These are phyloP conservation scores for Tenrec ecaudatus DNA, from an alignment of 2,113 vertebrate genomes.

Conservation along the genomic window DNA sequence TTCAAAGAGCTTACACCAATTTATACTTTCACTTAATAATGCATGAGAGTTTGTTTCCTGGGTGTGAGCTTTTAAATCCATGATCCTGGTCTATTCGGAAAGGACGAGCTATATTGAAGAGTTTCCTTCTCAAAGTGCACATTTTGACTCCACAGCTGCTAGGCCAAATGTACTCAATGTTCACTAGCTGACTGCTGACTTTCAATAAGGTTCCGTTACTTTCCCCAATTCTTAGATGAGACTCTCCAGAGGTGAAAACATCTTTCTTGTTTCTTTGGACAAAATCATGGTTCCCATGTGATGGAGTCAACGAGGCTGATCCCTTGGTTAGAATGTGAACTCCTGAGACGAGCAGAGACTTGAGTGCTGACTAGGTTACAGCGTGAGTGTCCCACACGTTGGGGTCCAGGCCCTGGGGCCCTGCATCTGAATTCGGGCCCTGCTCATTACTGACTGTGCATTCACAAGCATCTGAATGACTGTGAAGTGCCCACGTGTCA, in stretches of 20 bases:
- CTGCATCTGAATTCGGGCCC: constrained; percentile 21
- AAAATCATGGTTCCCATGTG: background rate
- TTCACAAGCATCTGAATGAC: background rate
- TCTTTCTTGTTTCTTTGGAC: background rate
- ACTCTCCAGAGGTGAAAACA: background rate
- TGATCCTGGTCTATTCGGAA: background rate
- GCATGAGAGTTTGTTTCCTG: background rate
- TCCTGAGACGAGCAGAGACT: background rate
- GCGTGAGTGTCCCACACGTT: background rate
- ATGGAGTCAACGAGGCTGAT: background rate
- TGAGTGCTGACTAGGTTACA: background rate
- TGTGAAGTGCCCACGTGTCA: background rate
- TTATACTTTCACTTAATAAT: background rate
- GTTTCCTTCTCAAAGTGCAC: constrained; percentile 69
- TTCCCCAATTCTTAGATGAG: background rate
- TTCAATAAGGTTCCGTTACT: background rate
- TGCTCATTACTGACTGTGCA: background rate
- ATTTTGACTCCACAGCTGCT: constrained; percentile 75
- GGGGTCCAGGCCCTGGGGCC: background rate
- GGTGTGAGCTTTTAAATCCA: background rate
- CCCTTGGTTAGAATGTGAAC: background rate
- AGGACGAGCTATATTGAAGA: background rate
- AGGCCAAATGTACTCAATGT: constrained; percentile 60
- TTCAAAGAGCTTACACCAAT: constrained; percentile 22
- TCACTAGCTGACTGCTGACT: constrained; percentile 66